Evolutionary conservation across 1,140 invertebrate species (phyloP), one percentile per base, ranked within the genome.

Genomic region (Drosophila ercepeae): DNA sequence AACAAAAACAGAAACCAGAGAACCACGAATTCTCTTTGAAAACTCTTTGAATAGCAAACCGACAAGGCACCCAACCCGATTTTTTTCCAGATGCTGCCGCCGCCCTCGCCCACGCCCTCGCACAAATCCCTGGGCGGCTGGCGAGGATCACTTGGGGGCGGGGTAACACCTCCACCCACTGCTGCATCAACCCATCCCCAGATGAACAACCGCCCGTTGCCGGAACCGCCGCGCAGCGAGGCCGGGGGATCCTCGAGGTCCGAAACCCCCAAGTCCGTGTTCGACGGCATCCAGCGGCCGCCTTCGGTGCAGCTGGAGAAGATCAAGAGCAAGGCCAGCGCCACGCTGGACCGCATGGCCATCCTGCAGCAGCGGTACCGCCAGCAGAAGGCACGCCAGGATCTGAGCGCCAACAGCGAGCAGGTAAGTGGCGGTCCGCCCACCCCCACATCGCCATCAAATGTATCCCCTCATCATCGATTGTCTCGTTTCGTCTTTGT

Each of bases 301-400:
- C 90, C 90, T 3, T 91, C 91, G 2, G 76, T 91, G 27, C 78
- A 89, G 45, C 78, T 91, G 44, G 90, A 91, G 84, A 91, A 86
- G 72, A 91, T 91, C 36, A 91, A 91, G 74, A 90, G 46, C 36
- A 91, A 91, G 53, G 89, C 91, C 7, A 90, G 52, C 34, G 90
- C 91, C 36, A 91, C 91, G 11, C 34, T 91, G 53, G 90, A 91
- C 70, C 75, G 86, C 42, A 91, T 91, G 91, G 71, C 92, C 19
- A 90, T 92, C 6, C 78, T 94, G 25, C 93, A 95, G 91, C 93
- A 95, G 72, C 91, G 94, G 41, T 95, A 95, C 67, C 92, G 93
- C 34, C 93, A 94, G 71, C 94, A 95, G 69, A 94, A 94, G 75
- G 78, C 78, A 1, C 71, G 84, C 7, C 75, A 73, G 21, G 83